These are phyloP conservation scores for Herminia tarsipennalis DNA, from an alignment of 2,888 invertebrate genomes.

Conservation along the genomic window DNA sequence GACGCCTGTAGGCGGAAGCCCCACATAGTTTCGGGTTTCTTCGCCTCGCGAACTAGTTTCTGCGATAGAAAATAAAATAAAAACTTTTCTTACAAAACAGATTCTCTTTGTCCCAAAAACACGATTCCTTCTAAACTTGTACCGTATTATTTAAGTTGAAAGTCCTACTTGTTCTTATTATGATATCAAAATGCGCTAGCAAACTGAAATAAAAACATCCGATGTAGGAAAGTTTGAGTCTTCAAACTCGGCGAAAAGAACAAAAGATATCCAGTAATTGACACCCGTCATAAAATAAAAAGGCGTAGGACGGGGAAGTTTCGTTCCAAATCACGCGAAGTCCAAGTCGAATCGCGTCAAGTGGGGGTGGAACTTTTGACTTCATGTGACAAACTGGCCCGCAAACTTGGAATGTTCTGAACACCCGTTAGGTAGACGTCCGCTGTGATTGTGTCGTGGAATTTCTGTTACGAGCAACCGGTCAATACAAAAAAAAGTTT, in stretches of 20 bases:
- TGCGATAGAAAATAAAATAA: conserved; percentile 20
- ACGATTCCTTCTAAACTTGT: conserved; percentile 16
- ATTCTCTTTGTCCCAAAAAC: conserved; percentile 28
- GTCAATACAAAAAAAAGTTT: not conserved
- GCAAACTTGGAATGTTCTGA: conserved; percentile 48
- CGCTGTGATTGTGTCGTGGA: conserved; percentile 31
- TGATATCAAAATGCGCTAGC: conserved; percentile 37
- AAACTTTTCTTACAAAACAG: conserved; percentile 25
- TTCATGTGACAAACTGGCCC: conserved; percentile 59
- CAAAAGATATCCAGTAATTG: conserved; percentile 59
- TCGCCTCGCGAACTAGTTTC: conserved; percentile 16
- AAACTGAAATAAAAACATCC: conserved; percentile 41
- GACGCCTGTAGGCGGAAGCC: conserved; percentile 22
- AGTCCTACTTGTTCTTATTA: conserved; percentile 28
- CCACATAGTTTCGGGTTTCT: conserved; percentile 16
- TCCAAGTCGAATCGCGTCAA: conserved; percentile 47
- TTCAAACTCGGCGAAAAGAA: conserved; percentile 46
- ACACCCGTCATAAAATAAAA: conserved; percentile 61
- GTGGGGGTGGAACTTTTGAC: conserved; percentile 55
- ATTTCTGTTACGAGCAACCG: conserved; percentile 22
- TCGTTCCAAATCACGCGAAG: conserved; percentile 48
- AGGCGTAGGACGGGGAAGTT: conserved; percentile 48
- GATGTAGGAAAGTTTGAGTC: conserved; percentile 39
- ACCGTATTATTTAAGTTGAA: conserved; percentile 19
- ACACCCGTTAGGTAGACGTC: conserved; percentile 43